These are phyloP conservation scores for Suncus etruscus DNA, from an alignment of 2,113 vertebrate genomes.

Conservation along the genomic window DNA sequence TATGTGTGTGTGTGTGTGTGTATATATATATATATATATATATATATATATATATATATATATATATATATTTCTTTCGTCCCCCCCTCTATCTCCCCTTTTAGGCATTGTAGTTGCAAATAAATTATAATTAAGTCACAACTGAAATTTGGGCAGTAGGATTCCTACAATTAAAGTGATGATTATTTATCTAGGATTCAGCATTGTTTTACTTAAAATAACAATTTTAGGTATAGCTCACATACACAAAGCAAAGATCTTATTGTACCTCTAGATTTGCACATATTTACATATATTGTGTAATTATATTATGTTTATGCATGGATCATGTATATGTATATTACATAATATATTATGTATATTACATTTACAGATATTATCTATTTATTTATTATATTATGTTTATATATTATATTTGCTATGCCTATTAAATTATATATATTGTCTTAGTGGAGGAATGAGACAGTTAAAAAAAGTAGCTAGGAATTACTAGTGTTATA, in stretches of 20 bases:
- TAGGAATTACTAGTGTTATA: conserved; percentile 28
- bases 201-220: conserved; percentile 56
- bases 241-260: conserved; percentile 22
- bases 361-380: too few relatives aligned
- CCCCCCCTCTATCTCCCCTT: too few relatives aligned
- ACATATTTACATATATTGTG: neutral
- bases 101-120: neutral
- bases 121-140: conserved; percentile 47
- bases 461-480: conserved; percentile 48
- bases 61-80: too few relatives aligned
- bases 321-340: too few relatives aligned
- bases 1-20: too few relatives aligned
- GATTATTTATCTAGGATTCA: conserved; percentile 43
- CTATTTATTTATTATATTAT: too few relatives aligned
- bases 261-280: conserved; percentile 42
- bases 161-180: conserved; percentile 57
- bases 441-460: neutral
- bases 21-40: too few relatives aligned
- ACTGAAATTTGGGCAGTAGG: conserved; percentile 54
- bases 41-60: too few relatives aligned
- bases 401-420: too few relatives aligned
- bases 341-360: too few relatives aligned
- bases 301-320: too few relatives aligned
- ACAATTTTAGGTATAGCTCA: neutral
- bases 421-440: conserved; percentile 57